Evolutionary conservation across 2,888 invertebrate genomes (phyloP).

Genomic region (Amiota minor): DNA sequence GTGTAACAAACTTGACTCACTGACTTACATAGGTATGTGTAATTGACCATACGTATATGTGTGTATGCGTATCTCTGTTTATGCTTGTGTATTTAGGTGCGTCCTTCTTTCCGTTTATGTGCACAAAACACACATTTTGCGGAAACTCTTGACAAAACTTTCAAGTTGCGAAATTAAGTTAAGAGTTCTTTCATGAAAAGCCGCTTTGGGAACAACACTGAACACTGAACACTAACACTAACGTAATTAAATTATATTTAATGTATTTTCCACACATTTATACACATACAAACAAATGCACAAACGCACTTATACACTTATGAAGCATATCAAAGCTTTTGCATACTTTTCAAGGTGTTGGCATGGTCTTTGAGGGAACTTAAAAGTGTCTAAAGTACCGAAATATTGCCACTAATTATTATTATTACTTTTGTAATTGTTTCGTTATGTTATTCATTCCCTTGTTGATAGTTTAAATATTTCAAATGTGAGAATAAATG

Average conservation of each 20-base stretch:
- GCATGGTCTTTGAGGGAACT: background rate
- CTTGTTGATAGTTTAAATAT: background rate
- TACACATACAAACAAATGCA: background rate
- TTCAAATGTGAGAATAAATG: background rate
- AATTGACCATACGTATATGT: background rate
- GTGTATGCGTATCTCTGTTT: background rate
- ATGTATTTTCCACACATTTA: background rate
- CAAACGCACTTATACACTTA: slow-evolving; percentile 11
- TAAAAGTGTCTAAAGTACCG: slow-evolving; percentile 8
- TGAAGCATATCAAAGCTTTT: slow-evolving; percentile 8
- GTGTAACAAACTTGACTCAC: background rate
- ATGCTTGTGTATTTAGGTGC: background rate
- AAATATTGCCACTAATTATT: slow-evolving; percentile 20
- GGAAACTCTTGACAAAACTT: slow-evolving; percentile 33
- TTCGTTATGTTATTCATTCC: background rate
- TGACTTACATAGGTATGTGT: background rate
- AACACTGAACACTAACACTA: background rate
- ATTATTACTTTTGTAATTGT: background rate
- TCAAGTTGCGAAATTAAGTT: slow-evolving; percentile 30
- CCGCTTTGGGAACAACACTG: too few relatives aligned
- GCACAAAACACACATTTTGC: slow-evolving; percentile 23
- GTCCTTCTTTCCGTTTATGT: background rate
- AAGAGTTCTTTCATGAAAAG: slow-evolving; percentile 14
- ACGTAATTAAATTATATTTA: slow-evolving; percentile 16
- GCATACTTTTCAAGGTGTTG: slow-evolving; percentile 6